Base-by-base conservation (phyloP, 2,888 invertebrate species). In the Diadegma fenestrale region DNA sequence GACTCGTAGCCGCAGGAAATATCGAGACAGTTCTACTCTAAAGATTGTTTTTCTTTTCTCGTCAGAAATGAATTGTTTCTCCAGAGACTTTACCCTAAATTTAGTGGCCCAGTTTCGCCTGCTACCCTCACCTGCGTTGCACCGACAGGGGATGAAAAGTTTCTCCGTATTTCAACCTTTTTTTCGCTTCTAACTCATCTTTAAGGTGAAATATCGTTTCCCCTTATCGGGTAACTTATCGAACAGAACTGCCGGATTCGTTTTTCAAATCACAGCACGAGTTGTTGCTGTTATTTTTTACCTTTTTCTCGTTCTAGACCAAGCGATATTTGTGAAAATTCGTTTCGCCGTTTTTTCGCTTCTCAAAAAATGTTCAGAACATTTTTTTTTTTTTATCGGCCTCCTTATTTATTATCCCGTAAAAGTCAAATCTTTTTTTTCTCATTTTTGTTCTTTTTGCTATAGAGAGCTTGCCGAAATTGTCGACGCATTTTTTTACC, bases 81-180 rank as follows among this genome's bases (percentile, higher is more conserved):
- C 58, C 68, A 17, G 41, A 43, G 41, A 68, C 58, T 66, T 78
- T 26, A 30, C 41, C 48, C 51, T 54, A 71, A 80, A 80, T 84
- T 80, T 48, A 66, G 75, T 66, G 19, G 63, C 37, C 30, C 48
- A 41, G 73, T 48, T 69, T 61, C 58, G 19, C 37, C 6, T 22
- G n/a, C 45, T 19, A 30, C 5, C 12, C 64, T 77, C 63, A 45
- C 64, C 54, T 48, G n/a, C 64, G 19, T 72, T 63, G 30, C 17
- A 72, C 22, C 54, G 45, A 58, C 19, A 45, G 22, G 33, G 45
- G 54, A 73, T 61, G n/a, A 51, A 68, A 63, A 51, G 45, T 48
- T 41, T 41, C 8, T 22, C n/a, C 10, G 10, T 61, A 63, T 37
- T 41, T 51, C 54, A 12, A 22, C 54, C 5, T 17, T 64, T n/a